Evolutionary conservation across 2,888 invertebrate species (phyloP).

Genomic region (Drosophila peninsularis): DNA sequence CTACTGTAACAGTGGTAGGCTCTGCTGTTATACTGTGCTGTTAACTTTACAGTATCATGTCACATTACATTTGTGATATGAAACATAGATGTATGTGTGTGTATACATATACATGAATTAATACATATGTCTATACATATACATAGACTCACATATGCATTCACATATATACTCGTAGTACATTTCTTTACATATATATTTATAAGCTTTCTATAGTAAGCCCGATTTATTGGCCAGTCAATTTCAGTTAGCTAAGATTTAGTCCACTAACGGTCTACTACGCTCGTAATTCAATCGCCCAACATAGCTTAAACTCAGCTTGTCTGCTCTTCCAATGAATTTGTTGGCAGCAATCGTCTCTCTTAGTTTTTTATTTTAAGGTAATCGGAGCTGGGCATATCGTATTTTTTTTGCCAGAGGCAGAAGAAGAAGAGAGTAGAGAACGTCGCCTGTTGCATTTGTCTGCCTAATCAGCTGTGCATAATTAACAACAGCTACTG

Average conservation of each 20-base stretch:
- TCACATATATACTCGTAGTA: background rate
- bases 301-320: slow-evolving; percentile 58
- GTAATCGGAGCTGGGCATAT: slow-evolving; percentile 63
- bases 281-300: slow-evolving; percentile 67
- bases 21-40: too few relatives aligned
- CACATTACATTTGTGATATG: too few relatives aligned
- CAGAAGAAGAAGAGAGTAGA: slow-evolving; percentile 1
- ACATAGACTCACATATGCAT: background rate
- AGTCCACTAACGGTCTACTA: slow-evolving; percentile 64
- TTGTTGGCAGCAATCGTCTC: slow-evolving; percentile 43
- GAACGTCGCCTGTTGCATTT: slow-evolving; percentile 71
- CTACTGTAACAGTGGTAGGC: too few relatives aligned
- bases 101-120: background rate
- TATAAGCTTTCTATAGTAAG: slow-evolving; percentile 59
- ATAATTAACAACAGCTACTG: slow-evolving; percentile 76
- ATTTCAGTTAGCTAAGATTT: slow-evolving; percentile 27
- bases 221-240: slow-evolving; percentile 62
- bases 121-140: background rate
- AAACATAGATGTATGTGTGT: too few relatives aligned
- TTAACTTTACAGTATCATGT: too few relatives aligned
- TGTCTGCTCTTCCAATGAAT: slow-evolving; percentile 73
- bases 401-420: slow-evolving; percentile 54
- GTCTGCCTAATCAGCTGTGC: slow-evolving; percentile 75
- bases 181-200: too few relatives aligned
- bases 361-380: background rate